Evolutionary conservation across 2,113 vertebrate genomes (phyloP).

Genomic region (Vanacampus margaritifer): DNA sequence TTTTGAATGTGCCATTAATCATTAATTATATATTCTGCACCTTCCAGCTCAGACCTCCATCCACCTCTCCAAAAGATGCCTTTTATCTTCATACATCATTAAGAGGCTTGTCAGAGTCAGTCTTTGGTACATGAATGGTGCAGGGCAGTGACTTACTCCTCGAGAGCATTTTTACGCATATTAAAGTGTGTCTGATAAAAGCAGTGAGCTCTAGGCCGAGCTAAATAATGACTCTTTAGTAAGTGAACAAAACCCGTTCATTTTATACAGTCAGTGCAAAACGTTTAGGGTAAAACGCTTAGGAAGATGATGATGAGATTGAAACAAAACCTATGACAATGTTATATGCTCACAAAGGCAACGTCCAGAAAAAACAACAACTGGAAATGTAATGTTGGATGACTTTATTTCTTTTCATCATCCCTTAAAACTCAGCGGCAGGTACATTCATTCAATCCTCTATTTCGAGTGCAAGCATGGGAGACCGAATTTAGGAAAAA

Average conservation of each 20-base stretch:
- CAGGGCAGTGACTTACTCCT: constrained; percentile 15
- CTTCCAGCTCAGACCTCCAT: constrained; percentile 38
- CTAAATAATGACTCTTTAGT: constrained; percentile 18
- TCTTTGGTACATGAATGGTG: constrained; percentile 30
- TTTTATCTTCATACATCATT: constrained; percentile 59
- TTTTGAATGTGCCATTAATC: constrained; percentile 36
- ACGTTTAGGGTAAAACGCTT: not conserved
- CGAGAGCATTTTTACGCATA: constrained; percentile 29
- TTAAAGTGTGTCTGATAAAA: constrained; percentile 28
- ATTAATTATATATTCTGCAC: constrained; percentile 40
- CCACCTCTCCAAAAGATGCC: constrained; percentile 43
- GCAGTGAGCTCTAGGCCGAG: constrained; percentile 5
- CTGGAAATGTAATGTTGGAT: not conserved
- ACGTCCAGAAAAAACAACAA: not conserved
- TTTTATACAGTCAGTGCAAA: constrained; percentile 4
- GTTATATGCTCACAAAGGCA: no score
- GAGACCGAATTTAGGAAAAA: no score
- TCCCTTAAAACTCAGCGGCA: not conserved
- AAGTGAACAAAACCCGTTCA: not conserved
- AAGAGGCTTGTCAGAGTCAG: constrained; percentile 43
- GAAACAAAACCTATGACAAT: not conserved
- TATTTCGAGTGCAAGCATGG: no score
- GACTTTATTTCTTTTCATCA: not conserved
- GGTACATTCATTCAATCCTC: no score
- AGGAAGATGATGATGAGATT: not conserved